These are phyloP conservation scores for Heterocephalus glaber DNA, from an alignment of 2,113 vertebrate genomes.

Conservation along the genomic window DNA sequence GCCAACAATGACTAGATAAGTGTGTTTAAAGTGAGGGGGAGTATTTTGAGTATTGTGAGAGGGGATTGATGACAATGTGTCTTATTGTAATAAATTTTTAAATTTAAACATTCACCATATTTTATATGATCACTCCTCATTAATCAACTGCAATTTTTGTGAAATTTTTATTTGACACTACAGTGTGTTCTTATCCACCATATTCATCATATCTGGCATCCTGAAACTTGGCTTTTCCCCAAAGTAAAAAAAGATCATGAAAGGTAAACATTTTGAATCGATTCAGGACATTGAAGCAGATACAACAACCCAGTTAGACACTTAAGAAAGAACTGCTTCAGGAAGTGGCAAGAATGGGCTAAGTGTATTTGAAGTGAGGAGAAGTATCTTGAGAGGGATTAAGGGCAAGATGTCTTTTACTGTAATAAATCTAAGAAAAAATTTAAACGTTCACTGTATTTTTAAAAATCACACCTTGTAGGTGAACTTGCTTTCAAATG, in stretches of 20 bases:
- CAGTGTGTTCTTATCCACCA: neutral
- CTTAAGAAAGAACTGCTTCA: neutral
- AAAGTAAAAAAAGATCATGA: neutral
- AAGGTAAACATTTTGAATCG: neutral
- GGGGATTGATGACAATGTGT: neutral
- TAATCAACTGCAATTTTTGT: neutral
- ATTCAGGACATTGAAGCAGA: neutral
- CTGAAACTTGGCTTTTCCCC: neutral
- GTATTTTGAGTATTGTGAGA: neutral
- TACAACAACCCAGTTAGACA: neutral
- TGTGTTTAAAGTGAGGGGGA: neutral
- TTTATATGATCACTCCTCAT: neutral
- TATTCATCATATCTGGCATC: neutral
- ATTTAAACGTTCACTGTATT: neutral
- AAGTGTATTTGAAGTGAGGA: neutral
- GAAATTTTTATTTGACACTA: neutral
- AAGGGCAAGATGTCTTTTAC: neutral
- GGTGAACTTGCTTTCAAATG: neutral
- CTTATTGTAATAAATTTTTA: neutral
- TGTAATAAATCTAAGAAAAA: neutral
- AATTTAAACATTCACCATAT: neutral
- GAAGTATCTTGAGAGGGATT: neutral
- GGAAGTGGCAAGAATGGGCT: neutral
- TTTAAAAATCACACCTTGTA: neutral
- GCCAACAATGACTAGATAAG: neutral